Conservation (phyloP, 2,888 invertebrate genomes). For the Brenthis hecate region DNA sequence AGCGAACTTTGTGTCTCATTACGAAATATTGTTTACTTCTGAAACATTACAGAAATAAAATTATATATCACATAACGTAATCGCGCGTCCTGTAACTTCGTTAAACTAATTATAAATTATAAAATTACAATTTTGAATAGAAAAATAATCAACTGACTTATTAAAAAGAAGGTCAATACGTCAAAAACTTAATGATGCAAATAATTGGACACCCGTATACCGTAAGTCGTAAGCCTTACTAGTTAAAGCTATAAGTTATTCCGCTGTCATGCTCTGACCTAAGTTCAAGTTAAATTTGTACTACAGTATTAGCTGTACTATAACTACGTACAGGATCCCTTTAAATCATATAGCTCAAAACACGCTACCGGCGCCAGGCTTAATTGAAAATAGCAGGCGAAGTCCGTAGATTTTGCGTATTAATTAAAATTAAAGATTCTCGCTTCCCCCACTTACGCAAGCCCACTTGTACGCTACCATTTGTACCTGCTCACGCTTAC, state of each 20-base stretch:
- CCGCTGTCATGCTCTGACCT: conserved; percentile 52
- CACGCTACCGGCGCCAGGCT: conserved; percentile 71
- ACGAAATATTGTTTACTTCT: too few species aligned
- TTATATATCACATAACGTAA: too few species aligned
- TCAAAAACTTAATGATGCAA: conserved; percentile 40
- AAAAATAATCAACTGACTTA: too few species aligned
- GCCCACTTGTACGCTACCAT: conserved; percentile 46
- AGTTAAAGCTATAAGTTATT: conserved; percentile 45
- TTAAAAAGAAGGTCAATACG: conserved; percentile 19
- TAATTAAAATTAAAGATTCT: conserved; percentile 79
- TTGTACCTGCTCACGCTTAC: conserved; percentile 59
- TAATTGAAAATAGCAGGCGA: conserved; percentile 76
- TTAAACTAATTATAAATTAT: too few species aligned
- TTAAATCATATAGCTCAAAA: conserved; percentile 73
- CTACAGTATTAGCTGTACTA: conserved; percentile 61
- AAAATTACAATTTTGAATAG: too few species aligned
- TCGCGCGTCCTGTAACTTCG: too few species aligned
- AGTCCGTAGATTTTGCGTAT: conserved; percentile 70
- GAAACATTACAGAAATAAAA: too few species aligned
- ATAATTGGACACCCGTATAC: conserved; percentile 43
- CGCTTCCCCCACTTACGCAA: conserved; percentile 69
- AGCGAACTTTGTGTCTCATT: too few species aligned
- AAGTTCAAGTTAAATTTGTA: conserved; percentile 49
- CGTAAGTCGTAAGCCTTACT: conserved; percentile 34
- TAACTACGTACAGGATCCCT: conserved; percentile 60